Evolutionary conservation across 2,797 vertebrate genomes (phyloP), one percentile per base, ranked within the genome.

Genomic region (Myotis myotis): DNA sequence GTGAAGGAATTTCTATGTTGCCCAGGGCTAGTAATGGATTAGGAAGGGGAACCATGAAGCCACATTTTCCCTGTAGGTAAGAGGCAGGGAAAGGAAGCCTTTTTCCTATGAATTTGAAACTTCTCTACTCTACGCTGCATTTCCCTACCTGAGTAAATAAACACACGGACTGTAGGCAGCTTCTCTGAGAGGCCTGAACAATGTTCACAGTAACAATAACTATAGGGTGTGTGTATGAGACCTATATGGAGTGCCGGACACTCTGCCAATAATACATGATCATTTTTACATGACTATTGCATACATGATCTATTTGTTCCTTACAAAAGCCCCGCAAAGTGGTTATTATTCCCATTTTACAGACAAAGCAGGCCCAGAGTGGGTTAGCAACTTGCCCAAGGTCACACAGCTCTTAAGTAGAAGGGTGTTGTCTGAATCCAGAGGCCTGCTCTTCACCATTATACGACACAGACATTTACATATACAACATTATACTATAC

Each of bases 221-320:
- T 19, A 17, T 0, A 30, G 17, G n/a, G 64, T 68, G 28, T 66
- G 22, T 25, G 19, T 5, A 19, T n/a, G 30, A n/a, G 38, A 25
- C 23, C 36, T 13, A 3, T 17, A 0, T 1, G 1, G 60, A 30
- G 2, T 28, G 22, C 57, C 10, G 5, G 30, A 1, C 25, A 28
- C 17, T 12, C 2, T n/a, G 5, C 10, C 49, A 28, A 72, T 20
- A 64, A 3, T 7, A 30, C 28, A 30, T 15, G 28, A 62, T 62
- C 60, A 30, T 62, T 62, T 12, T 28, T 13, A 28, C 25, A 60
- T 60, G 57, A 15, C 28, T 25, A 4, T 6, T 23, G 7, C 9
- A 11, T 6, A 38, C 10, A 0, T 5, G 17, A 51, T 62, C 28
- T 30, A 13, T 47, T 30, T 53, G 19, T n/a, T 60, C 33, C 51